Evolutionary conservation across 2,797 vertebrate species (phyloP).

Genomic region (Tauraco hartlaubi): DNA sequence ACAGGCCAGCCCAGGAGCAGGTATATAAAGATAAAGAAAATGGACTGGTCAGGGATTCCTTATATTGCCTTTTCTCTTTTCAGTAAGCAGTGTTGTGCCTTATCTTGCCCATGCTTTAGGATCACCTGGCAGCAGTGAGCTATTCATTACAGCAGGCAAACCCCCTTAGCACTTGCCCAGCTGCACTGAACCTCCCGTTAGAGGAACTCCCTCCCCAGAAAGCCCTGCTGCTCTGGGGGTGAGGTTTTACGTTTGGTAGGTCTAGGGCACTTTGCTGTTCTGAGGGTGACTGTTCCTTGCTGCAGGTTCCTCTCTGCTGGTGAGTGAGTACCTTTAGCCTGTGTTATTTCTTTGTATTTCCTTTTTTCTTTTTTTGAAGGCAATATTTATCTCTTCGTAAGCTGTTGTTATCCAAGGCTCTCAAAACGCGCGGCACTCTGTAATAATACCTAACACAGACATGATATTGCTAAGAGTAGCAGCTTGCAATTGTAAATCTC

Average conservation of each 20-base stretch:
- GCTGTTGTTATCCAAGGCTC: background rate
- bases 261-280: background rate
- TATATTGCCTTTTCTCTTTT: background rate
- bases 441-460: background rate
- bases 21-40: background rate
- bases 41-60: background rate
- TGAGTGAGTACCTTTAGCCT: background rate
- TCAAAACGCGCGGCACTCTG: fast-evolving
- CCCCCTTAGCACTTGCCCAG: background rate
- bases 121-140: background rate
- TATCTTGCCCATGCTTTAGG: background rate
- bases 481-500: background rate
- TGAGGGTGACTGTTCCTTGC: background rate
- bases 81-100: background rate
- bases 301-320: background rate
- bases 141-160: background rate
- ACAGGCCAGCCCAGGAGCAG: background rate
- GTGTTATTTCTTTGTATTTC: background rate
- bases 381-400: background rate
- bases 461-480: background rate
- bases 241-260: background rate
- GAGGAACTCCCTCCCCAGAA: background rate
- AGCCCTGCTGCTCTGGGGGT: background rate
- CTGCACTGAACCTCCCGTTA: background rate
- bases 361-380: background rate